Base-by-base conservation (phyloP, 2,888 invertebrate genomes). In the Dynastes maya region DNA sequence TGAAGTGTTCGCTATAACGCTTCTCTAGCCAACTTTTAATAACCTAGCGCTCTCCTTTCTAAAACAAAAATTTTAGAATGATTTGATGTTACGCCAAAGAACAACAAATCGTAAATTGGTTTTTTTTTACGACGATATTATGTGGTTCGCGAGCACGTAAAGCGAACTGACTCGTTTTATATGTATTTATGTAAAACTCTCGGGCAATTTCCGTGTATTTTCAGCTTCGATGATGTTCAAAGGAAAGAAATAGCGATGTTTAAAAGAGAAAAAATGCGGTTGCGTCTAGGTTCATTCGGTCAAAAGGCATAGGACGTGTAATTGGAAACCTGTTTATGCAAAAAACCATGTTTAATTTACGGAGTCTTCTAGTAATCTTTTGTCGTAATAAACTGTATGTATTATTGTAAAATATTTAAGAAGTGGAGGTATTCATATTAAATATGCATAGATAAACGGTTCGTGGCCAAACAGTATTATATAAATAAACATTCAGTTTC, bases 51-150 rank as follows among this genome's bases (percentile, higher is more conserved):
- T 51, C 40, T 9, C 53, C 27, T 51, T 27, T 68, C 68, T 68
- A 49, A 68, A 68, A 68, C 51, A 68, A 49, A 68, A 51, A 68
- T 51, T 45, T 68, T 68, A 22, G 11, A 51, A 22, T 53, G 68
- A 68, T 68, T 68, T 68, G 29, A 51, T 68, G 68, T 68, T n/a
- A 16, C 40, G 65, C 65, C 37, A 65, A 40, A 40, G 5, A 45
- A 8, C 40, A 13, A 65, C 40, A 65, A 65, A 65, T 40, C 13
- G 32, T 65, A 65, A 65, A 65, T 9, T 65, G 13, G n/a, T 22
- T 2, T 9, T 55, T 55, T 55, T 65, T 37, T 16, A 6, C 40
- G 40, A 16, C 40, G 65, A n/a, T 65, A 65, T 4, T 55, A n/a
- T 55, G 55, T 16, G 22, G 13, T 55, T 55, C 65, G 65, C 45